Percentiles rank a stretch among this genome's conserved stretches.
Conservation (phyloP, 2,113 vertebrate genomes). For the Prochilodus magdalenae region DNA sequence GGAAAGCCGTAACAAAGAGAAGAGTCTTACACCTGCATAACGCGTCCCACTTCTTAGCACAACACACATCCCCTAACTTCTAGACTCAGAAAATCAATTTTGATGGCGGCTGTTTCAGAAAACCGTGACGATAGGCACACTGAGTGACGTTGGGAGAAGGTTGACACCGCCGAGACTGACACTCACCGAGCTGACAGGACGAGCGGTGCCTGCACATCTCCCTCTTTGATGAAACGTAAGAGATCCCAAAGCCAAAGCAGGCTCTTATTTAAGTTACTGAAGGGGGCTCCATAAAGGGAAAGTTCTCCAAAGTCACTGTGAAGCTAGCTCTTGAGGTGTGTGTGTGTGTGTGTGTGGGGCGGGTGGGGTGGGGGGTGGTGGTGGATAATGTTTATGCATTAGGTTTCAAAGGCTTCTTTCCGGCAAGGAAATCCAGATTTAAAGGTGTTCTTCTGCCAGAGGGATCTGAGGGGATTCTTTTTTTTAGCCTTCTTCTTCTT, state of each 20-base stretch:
- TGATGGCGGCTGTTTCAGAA: background rate
- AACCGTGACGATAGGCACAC: background rate
- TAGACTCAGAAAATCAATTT: slow-evolving; percentile 9
- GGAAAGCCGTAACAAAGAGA: background rate
- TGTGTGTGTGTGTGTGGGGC: slow-evolving; percentile 29
- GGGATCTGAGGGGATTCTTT: slow-evolving; percentile 68
- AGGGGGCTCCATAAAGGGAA: slow-evolving; percentile 62
- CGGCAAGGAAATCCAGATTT: slow-evolving; percentile 74
- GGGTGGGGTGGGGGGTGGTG: slow-evolving; percentile 25
- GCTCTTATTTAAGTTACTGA: slow-evolving; percentile 68
- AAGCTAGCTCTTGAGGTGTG: slow-evolving; percentile 63
- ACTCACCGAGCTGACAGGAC: slow-evolving; percentile 26
- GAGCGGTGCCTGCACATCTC: slow-evolving; percentile 38
- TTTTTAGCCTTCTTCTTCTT: slow-evolving; percentile 34
- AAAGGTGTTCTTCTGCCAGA: slow-evolving; percentile 70
- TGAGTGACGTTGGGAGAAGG: slow-evolving; percentile 18
- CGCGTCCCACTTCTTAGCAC: background rate
- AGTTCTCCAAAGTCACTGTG: slow-evolving; percentile 72
- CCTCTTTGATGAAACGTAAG: slow-evolving; percentile 74
- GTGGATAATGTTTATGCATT: slow-evolving; percentile 78
- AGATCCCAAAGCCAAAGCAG: slow-evolving; percentile 70
- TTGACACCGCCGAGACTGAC: slow-evolving; percentile 15
- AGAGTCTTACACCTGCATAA: background rate
- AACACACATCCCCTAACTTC: background rate
- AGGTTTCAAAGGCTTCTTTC: slow-evolving; percentile 73